phyloP scores from a whole-genome alignment of 2,113 vertebrate species.

The Tiliqua scincoides region DNA sequence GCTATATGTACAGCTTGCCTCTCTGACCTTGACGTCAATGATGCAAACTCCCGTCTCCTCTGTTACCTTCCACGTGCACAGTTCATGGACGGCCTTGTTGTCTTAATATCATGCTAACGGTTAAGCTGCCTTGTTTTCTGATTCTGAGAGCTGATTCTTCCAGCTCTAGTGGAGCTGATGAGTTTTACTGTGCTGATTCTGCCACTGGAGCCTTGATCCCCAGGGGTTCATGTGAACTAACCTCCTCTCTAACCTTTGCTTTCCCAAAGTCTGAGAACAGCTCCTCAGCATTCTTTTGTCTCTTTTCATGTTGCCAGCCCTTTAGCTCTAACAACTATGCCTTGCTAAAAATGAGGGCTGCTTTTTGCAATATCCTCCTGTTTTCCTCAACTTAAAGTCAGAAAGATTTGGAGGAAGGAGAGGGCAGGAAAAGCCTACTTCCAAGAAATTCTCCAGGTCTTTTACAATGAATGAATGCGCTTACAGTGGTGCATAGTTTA shows the following conservation, averaged over 20 bases:
- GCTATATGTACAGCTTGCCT: not conserved
- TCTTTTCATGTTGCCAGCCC: fast-evolving
- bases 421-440: slow-evolving; percentile 9
- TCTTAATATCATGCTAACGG: not conserved
- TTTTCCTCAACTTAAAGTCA: slow-evolving; percentile 10
- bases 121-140: fast-evolving
- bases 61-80: not conserved
- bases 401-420: not conserved
- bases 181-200: not conserved
- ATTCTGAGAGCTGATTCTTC: not conserved
- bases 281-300: not conserved
- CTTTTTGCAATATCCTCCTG: not conserved
- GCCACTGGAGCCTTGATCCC: slow-evolving; percentile 24
- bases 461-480: slow-evolving; percentile 2
- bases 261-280: slow-evolving; percentile 32
- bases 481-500: not conserved
- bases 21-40: not conserved
- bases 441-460: not conserved
- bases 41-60: not conserved
- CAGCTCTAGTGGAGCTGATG: not conserved
- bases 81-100: fast-evolving
- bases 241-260: slow-evolving; percentile 27
- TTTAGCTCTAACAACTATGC: not conserved
- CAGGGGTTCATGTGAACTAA: slow-evolving; percentile 48
- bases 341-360: fast-evolving